Evolutionary conservation across 2,888 invertebrate species (phyloP), one percentile per base, ranked within the genome.

Genomic region (Tenthredo distinguenda): DNA sequence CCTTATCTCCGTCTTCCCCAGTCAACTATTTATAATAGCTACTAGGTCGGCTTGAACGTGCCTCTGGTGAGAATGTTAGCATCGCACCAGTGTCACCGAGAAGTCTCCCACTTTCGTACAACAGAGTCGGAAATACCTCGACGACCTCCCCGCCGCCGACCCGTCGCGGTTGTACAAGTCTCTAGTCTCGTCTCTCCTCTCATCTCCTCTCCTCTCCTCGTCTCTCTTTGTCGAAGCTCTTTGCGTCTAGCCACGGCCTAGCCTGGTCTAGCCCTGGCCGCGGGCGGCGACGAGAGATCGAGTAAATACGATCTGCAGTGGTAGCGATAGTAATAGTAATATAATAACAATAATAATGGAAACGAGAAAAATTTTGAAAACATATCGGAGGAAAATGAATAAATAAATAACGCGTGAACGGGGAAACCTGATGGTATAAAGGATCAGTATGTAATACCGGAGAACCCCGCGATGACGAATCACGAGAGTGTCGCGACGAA

Each of bases 181-280:
- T 77, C 81, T 55, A 40, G 83, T 68, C 72, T 84, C 50, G 34
- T 84, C 84, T 62, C 82, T 83, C 37, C 26, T 76, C 43, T 47
- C 62, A n/a, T 65, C 50, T 84, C 84, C 71, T 71, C 84, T 50
- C 79, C 84, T 50, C 84, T 47, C n/a, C 26, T 84, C 77, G 68
- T 47, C 85, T 74, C 68, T 50, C 40, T 68, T 74, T 62, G 62
- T 62, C 26, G n/a, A 43, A 74, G 72, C 77, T 86, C 87, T 76
- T 84, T 83, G 85, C 72, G 82, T 72, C 86, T 84, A 86, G 81
- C 71, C 84, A 21, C 58, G 55, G 74, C 76, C 84, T 62, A 76
- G 74, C 71, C 72, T 65, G 55, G 50, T 65, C 84, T 47, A 76
- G 47, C 50, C 47, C 55, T 10, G n/a, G 31, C 58, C 34, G 84